phyloP scores from a whole-genome alignment of 2,113 vertebrate genomes.

The Azemiops feae region DNA sequence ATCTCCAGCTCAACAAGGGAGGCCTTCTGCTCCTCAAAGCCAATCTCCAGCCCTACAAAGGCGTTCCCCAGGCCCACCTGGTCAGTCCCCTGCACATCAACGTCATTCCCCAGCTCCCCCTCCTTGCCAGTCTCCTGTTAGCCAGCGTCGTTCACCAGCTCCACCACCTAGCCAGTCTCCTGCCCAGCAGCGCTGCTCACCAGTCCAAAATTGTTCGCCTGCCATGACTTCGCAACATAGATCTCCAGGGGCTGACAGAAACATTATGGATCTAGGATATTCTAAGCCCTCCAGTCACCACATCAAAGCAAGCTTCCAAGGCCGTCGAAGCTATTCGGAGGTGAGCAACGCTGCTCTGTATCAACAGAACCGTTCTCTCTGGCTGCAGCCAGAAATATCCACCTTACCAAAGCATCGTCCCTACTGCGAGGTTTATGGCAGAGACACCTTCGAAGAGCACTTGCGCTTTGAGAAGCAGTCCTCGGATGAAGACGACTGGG shows the following conservation, averaged over 20 bases:
- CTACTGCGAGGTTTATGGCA: constrained; percentile 80
- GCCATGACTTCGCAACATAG: constrained; percentile 75
- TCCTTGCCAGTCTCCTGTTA: constrained; percentile 64
- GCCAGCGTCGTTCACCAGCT: constrained; percentile 64
- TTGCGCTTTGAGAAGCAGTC: constrained; percentile 90
- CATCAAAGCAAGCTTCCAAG: constrained; percentile 91
- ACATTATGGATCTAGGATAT: constrained; percentile 79
- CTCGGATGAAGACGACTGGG: constrained; percentile 95
- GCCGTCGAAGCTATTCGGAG: constrained; percentile 94
- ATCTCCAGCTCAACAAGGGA: constrained; percentile 74
- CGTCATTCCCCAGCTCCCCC: constrained; percentile 81
- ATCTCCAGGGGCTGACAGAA: constrained; percentile 79
- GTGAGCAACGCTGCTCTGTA: constrained; percentile 86
- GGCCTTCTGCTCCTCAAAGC: constrained; percentile 75
- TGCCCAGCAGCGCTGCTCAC: constrained; percentile 84
- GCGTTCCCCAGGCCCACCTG: constrained; percentile 76
- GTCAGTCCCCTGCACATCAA: constrained; percentile 81
- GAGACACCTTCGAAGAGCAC: constrained; percentile 86
- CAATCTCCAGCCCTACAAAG: constrained; percentile 82
- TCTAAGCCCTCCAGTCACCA: constrained; percentile 86
- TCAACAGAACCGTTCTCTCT: constrained; percentile 81
- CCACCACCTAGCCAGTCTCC: constrained; percentile 75
- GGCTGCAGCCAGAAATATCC: constrained; percentile 85
- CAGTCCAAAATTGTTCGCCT: constrained; percentile 72
- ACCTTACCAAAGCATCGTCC: constrained; percentile 90